Evolutionary conservation across 1,140 invertebrate genomes (phyloP).

Genomic region (Drosophila nikananu): DNA sequence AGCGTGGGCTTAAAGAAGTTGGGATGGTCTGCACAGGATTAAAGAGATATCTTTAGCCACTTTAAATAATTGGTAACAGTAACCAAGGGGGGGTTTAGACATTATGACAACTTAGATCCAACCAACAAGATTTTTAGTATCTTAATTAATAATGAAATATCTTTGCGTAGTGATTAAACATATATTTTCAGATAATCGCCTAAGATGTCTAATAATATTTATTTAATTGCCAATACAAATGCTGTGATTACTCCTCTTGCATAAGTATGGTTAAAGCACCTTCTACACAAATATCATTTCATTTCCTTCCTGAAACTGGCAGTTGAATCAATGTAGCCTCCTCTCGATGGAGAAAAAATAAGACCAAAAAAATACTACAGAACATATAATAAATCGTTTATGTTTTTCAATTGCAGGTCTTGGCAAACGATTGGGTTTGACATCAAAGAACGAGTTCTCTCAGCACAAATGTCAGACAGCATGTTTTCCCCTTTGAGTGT

Average conservation of each 20-base stretch:
- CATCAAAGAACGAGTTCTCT: conserved; percentile 34
- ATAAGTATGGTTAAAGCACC: too few relatives aligned
- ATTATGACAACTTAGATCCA: neutral
- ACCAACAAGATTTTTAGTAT: too few relatives aligned
- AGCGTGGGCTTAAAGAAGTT: neutral
- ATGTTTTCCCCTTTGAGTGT: conserved; percentile 36
- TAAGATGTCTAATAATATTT: too few relatives aligned
- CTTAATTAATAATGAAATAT: neutral
- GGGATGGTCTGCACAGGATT: conserved; percentile 6
- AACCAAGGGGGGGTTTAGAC: too few relatives aligned
- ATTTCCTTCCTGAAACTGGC: neutral
- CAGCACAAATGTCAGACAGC: conserved; percentile 37
- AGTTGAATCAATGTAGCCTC: conserved; percentile 3
- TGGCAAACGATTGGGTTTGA: conserved; percentile 49
- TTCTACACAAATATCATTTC: neutral
- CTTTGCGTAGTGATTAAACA: neutral
- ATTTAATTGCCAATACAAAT: neutral
- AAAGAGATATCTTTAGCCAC: neutral
- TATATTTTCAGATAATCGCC: neutral
- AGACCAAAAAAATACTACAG: conserved; percentile 40
- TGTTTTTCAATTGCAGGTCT: conserved; percentile 75
- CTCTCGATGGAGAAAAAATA: conserved; percentile 36
- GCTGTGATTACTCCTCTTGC: neutral
- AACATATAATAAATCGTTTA: conserved; percentile 55
- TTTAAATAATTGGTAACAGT: neutral